These are phyloP conservation scores for Psittacula derbiana DNA, from an alignment of 2,797 vertebrate genomes.

Conservation along the genomic window DNA sequence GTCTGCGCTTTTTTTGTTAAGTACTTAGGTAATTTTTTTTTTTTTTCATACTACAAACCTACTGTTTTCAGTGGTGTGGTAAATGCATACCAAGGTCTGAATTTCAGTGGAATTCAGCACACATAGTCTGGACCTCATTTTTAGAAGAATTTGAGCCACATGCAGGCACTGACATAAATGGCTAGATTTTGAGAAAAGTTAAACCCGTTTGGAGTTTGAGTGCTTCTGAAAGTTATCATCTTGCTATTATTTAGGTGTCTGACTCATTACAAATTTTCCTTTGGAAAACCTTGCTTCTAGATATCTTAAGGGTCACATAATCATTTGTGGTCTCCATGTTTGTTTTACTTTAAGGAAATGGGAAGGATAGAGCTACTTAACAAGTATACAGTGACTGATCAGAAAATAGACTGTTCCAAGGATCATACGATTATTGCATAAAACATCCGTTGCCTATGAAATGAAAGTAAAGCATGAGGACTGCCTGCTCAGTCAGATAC, in stretches of 20 bases:
- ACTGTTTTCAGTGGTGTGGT: neutral
- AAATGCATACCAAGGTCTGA: neutral
- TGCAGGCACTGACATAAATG: neutral
- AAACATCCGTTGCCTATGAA: neutral
- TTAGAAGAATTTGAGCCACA: neutral
- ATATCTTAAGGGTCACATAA: neutral
- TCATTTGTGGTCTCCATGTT: neutral
- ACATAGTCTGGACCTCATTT: neutral
- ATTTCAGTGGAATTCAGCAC: neutral
- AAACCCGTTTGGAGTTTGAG: neutral
- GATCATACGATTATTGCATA: neutral
- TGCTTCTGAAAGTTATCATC: neutral
- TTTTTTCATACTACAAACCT: neutral
- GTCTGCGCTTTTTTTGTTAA: neutral
- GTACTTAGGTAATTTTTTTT: neutral
- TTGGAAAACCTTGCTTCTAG: neutral
- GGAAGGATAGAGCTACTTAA: neutral
- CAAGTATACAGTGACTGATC: neutral
- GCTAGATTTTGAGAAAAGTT: neutral
- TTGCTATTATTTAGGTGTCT: neutral
- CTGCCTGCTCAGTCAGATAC: neutral
- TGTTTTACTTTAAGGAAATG: neutral
- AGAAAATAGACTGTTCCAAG: neutral
- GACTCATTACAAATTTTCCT: neutral
- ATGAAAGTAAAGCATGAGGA: neutral